Conservation (phyloP, 2,888 invertebrate genomes). For the Icerya purchasi region DNA sequence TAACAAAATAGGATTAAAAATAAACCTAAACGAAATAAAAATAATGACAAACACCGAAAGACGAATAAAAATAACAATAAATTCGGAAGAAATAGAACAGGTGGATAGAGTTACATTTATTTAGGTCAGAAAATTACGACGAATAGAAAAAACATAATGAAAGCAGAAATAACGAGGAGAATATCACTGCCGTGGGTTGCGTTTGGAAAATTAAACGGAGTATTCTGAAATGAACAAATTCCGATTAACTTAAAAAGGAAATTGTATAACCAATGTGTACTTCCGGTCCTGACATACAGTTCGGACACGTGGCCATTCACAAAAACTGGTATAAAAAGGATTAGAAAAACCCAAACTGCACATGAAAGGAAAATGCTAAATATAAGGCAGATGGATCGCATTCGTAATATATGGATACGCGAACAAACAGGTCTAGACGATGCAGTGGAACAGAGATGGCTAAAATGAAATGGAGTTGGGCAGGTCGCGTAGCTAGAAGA, state of each 20-base stretch:
- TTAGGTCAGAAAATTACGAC: background rate
- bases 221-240: background rate
- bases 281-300: background rate
- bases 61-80: background rate
- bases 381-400: background rate
- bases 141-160: background rate
- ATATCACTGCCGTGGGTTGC: background rate
- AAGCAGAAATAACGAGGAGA: background rate
- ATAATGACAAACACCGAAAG: background rate
- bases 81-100: background rate
- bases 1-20: too few species aligned
- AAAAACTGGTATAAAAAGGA: too few species aligned
- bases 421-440: background rate
- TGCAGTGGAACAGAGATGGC: background rate
- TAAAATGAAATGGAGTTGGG: background rate
- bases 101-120: background rate
- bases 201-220: background rate
- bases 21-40: too few species aligned
- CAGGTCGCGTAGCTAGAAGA: background rate
- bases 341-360: background rate
- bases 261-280: background rate
- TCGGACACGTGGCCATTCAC: background rate
- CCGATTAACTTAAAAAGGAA: background rate
- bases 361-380: background rate
- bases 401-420: too few species aligned